Base-by-base conservation (phyloP, 37 sponge, comb jelly and placozoan genomes). In the Beroe forskalii region DNA sequence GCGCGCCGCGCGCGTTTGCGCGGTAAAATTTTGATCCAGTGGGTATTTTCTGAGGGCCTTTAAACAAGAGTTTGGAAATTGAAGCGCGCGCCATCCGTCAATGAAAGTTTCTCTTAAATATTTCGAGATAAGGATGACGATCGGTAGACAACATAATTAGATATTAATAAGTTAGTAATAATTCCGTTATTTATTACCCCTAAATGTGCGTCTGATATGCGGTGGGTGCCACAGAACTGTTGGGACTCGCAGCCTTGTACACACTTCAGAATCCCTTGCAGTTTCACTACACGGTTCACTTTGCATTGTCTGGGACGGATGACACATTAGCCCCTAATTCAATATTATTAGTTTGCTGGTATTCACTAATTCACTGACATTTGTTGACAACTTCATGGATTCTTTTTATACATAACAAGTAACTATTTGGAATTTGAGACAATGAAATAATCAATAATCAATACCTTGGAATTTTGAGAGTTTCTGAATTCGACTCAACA, bases 131-230 rank as follows among this genome's bases (percentile, higher is more conserved):
- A n/a, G n/a, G n/a, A n/a, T n/a, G n/a, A n/a, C n/a, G n/a, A n/a
- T n/a, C n/a, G n/a, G n/a, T n/a, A n/a, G n/a, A n/a, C n/a, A n/a
- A n/a, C n/a, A n/a, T n/a, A n/a, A n/a, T n/a, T n/a, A n/a, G n/a
- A n/a, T n/a, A n/a, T n/a, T n/a, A n/a, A n/a, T n/a, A n/a, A n/a
- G n/a, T n/a, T n/a, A n/a, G n/a, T n/a, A n/a, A n/a, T n/a, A n/a
- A n/a, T n/a, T n/a, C n/a, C n/a, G n/a, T n/a, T 28, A 63, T 63
- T 63, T 20, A 63, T 63, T 63, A 63, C 66, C 66, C 66, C 66
- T 63, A 63, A 63, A 20, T 63, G 66, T 72, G 35, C 37, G 36
- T 35, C 6, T 8, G 40, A 22, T 22, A 72, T 72, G 35, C 28
- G 31, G 38, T 38, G 75, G 39, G 75, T 36, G 75, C 40, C 40